Base-by-base conservation (phyloP, 2,113 vertebrate species). In the Apistogramma diplotaenia region DNA sequence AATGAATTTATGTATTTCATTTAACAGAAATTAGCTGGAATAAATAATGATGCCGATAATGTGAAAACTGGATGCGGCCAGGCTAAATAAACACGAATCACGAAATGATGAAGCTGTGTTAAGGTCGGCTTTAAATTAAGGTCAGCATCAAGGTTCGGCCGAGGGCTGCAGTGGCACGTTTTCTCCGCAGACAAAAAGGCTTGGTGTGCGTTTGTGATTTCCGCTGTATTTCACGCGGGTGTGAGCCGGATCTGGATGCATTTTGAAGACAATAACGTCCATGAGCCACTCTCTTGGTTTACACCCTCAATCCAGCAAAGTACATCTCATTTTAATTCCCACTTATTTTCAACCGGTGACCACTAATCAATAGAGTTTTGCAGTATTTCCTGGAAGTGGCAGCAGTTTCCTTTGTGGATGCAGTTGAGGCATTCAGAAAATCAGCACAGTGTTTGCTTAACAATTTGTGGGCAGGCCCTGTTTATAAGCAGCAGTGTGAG, bases 391-490 rank as follows among this genome's bases (percentile, higher is more conserved):
- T 83, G 82, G 79, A 51, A 76, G 62, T 60, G 54, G 43, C 76
- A 79, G 75, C 84, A 78, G n/a, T 78, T 86, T 81, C 57, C 74
- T 91, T 74, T 87, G 62, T 87, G 55, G 81, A 49, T 4, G 37
- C 79, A 86, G 78, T 78, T 15, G 11, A 79, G 46, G 55, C 62
- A 59, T 85, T 85, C 43, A 78, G 57, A 77, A 88, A 90, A 83
- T 84, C 77, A 60, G 70, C 72, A 12, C 31, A 54, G 19, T 76
- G 82, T 90, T 91, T 90, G 85, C 79, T 83, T 84, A 83, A 83
- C 73, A 82, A 81, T 85, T 84, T 87, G 85, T 74, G 88, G 84
- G 53, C 53, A 83, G 81, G 51, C n/a, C 74, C 19, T 89, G 85
- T 90, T 89, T 89, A 86, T 61, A 43, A 74, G 60, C 49, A 61